These are phyloP conservation scores for Matsumyia berberina DNA, from an alignment of 2,888 invertebrate genomes.

Conservation along the genomic window DNA sequence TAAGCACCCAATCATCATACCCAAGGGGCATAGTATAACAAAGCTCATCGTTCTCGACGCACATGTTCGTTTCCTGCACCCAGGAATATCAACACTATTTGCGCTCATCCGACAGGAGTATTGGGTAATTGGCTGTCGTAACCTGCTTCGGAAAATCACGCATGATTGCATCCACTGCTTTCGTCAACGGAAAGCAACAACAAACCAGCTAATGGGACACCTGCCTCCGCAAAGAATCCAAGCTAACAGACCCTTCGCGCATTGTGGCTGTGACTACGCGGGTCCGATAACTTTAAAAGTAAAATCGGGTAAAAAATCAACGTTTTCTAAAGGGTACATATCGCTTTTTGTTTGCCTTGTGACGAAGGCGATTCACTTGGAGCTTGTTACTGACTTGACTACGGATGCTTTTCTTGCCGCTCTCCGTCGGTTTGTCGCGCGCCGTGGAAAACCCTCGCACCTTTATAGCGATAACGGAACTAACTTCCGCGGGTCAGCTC, in stretches of 20 bases:
- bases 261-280: conserved; percentile 35
- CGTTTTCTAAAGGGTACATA: conserved; percentile 45
- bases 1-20: conserved; percentile 6
- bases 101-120: conserved; percentile 11
- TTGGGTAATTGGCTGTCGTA: conserved; percentile 11
- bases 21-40: conserved; percentile 8
- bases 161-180: conserved; percentile 19
- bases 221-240: conserved; percentile 7
- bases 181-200: conserved; percentile 17
- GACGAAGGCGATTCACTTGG: conserved; percentile 52
- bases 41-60: conserved; percentile 19
- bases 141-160: neutral
- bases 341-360: conserved; percentile 44
- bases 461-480: conserved; percentile 53
- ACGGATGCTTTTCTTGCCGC: conserved; percentile 37
- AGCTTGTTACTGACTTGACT: conserved; percentile 57
- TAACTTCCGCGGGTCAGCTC: conserved; percentile 51
- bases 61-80: conserved; percentile 9
- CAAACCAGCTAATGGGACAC: conserved; percentile 23
- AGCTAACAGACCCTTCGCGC: conserved; percentile 3
- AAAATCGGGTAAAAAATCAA: conserved; percentile 25
- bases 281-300: conserved; percentile 22
- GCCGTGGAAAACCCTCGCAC: conserved; percentile 56
- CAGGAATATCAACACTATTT: conserved; percentile 23
- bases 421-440: conserved; percentile 50